These are phyloP conservation scores for Philereme vetulata DNA, from an alignment of 2,888 invertebrate genomes.

Conservation along the genomic window DNA sequence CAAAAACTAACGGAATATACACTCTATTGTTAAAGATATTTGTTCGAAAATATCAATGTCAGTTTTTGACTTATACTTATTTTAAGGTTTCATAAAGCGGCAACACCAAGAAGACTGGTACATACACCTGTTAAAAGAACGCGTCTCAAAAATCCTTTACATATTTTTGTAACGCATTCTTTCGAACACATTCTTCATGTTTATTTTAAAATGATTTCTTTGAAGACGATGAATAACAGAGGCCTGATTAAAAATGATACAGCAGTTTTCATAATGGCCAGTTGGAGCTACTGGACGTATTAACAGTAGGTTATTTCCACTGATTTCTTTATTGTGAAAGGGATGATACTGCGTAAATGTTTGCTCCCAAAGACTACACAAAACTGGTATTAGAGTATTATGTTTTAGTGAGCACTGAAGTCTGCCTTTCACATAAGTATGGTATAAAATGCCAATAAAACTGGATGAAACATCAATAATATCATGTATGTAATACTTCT, in stretches of 20 bases:
- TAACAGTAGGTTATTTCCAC: slow-evolving; percentile 50
- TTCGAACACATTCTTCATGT: slow-evolving; percentile 65
- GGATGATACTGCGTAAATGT: slow-evolving; percentile 31
- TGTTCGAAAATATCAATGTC: slow-evolving; percentile 12
- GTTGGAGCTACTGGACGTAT: slow-evolving; percentile 55
- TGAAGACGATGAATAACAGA: slow-evolving; percentile 63
- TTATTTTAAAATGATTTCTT: slow-evolving; percentile 59
- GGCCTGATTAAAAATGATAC: slow-evolving; percentile 70
- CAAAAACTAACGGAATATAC: slow-evolving; percentile 28
- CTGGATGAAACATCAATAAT: too few species aligned
- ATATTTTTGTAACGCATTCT: slow-evolving; percentile 78
- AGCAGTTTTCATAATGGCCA: slow-evolving; percentile 54
- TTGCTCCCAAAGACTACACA: not conserved
- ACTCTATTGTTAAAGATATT: slow-evolving; percentile 15
- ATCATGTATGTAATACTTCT: too few species aligned
- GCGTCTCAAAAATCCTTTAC: slow-evolving; percentile 68
- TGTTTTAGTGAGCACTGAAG: too few species aligned
- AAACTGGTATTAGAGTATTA: too few species aligned
- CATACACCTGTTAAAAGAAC: slow-evolving; percentile 74
- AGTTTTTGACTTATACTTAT: slow-evolving; percentile 9
- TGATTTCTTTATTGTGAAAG: slow-evolving; percentile 50
- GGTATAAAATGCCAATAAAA: too few species aligned
- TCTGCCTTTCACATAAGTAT: too few species aligned
- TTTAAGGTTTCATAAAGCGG: slow-evolving; percentile 25
- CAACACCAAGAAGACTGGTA: slow-evolving; percentile 44